phyloP scores from a whole-genome alignment of 2,113 vertebrate genomes.

The Pionites leucogaster region DNA sequence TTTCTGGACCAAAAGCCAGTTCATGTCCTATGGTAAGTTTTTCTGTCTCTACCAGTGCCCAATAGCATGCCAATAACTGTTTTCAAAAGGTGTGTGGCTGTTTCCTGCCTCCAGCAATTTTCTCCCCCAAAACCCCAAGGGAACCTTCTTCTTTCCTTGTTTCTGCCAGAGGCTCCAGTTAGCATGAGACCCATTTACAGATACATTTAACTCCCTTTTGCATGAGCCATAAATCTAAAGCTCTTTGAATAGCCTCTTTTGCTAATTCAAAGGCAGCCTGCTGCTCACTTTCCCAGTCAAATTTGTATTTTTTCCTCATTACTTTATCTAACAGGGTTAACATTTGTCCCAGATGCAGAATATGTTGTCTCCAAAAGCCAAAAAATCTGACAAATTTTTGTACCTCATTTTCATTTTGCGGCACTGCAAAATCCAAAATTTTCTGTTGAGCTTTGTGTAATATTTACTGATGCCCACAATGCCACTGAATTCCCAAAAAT shows the following conservation, averaged over 20 bases:
- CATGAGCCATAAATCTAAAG: neutral
- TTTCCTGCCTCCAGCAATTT: neutral
- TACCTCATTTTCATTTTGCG: neutral
- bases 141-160: neutral
- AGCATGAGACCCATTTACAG: neutral
- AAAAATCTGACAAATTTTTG: neutral
- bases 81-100: neutral
- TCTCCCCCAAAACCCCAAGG: neutral
- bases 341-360: neutral
- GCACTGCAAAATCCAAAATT: neutral
- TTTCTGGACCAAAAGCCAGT: neutral
- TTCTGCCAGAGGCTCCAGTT: neutral
- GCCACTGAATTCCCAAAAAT: neutral
- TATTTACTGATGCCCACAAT: neutral
- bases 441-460: neutral
- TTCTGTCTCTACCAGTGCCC: neutral
- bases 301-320: neutral
- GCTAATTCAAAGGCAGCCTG: neutral
- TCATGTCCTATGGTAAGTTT: neutral
- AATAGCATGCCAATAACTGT: neutral
- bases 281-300: neutral
- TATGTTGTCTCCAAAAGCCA: neutral
- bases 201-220: neutral
- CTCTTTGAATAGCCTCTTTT: neutral
- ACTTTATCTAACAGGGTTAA: neutral